Evolutionary conservation across 2,797 vertebrate species (phyloP).

Genomic region (Cichlasoma orientale): DNA sequence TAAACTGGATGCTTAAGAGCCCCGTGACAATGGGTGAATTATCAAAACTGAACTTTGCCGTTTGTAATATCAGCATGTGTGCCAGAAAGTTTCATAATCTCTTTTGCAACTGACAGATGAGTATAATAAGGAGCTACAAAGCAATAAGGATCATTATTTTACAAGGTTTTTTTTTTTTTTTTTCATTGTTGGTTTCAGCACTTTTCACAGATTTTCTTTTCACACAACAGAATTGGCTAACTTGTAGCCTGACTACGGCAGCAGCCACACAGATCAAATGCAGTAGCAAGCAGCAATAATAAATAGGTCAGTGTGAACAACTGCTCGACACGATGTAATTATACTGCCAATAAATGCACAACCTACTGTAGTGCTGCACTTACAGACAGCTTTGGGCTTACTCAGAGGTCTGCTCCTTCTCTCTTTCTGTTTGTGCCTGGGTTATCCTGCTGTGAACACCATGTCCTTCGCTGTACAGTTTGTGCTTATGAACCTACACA

Average conservation of each 20-base stretch:
- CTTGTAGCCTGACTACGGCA: conserved; percentile 9
- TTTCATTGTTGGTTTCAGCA: conserved; percentile 18
- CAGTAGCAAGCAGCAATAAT: conserved; percentile 31
- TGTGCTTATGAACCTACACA: conserved; percentile 42
- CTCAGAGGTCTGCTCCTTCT: conserved; percentile 37
- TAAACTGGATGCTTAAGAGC: not conserved
- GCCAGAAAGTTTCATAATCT: not conserved
- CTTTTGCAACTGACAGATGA: conserved; percentile 8
- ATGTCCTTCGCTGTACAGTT: conserved; percentile 48
- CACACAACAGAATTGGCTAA: not conserved
- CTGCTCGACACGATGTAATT: conserved; percentile 58
- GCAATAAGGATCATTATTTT: not conserved
- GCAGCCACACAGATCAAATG: conserved; percentile 24
- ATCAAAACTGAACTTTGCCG: not conserved
- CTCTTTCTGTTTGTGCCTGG: conserved; percentile 24
- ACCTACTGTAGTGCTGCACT: conserved; percentile 32
- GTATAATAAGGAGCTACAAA: conserved; percentile 2
- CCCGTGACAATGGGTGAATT: conserved; percentile 6
- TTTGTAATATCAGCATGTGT: not conserved
- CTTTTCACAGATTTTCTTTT: conserved; percentile 8
- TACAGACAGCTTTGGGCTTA: conserved; percentile 34
- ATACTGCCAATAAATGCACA: conserved; percentile 51
- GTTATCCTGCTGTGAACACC: conserved; percentile 32
- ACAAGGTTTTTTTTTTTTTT: not conserved
- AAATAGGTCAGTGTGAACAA: conserved; percentile 63